A percentile compares a stretch with the other conserved stretches of the same genome.
These are phyloP conservation scores for Porphyrio hochstetteri DNA, from an alignment of 2,113 vertebrate genomes.

Conservation along the genomic window DNA sequence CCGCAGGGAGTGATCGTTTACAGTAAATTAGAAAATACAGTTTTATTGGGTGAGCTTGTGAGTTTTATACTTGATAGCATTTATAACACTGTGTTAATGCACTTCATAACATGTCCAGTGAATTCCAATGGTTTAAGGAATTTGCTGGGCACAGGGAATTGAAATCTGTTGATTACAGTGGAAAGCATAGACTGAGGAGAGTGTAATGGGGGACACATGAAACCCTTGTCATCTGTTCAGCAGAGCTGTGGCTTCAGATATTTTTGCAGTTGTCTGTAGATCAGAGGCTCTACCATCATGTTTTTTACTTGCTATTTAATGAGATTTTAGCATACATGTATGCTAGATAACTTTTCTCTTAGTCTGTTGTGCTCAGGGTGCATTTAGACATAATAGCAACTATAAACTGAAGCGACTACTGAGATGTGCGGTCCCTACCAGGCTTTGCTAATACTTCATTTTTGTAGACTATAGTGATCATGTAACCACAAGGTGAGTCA, in stretches of 20 bases:
- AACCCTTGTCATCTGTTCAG: slow-evolving; percentile 40
- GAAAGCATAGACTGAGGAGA: background rate
- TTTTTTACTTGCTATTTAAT: background rate
- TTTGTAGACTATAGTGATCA: background rate
- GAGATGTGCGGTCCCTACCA: background rate
- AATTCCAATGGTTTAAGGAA: slow-evolving; percentile 36
- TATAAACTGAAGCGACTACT: background rate
- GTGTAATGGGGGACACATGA: background rate
- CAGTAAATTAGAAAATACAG: background rate
- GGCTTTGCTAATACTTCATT: background rate
- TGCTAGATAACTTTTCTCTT: background rate
- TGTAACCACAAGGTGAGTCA: background rate
- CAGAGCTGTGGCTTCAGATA: background rate
- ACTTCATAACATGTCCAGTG: background rate
- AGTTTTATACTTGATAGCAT: background rate
- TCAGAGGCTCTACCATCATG: background rate
- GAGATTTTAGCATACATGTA: background rate
- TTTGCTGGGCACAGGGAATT: slow-evolving; percentile 12
- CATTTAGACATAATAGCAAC: background rate
- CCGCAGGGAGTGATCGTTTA: background rate
- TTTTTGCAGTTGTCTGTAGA: background rate
- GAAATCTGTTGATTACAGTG: background rate
- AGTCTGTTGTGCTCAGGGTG: background rate
- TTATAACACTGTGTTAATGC: background rate
- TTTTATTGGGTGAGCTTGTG: background rate